A percentile compares a stretch with the other conserved stretches of the same genome.
Conservation (phyloP, 2,113 vertebrate genomes). For the Octodon degus region DNA sequence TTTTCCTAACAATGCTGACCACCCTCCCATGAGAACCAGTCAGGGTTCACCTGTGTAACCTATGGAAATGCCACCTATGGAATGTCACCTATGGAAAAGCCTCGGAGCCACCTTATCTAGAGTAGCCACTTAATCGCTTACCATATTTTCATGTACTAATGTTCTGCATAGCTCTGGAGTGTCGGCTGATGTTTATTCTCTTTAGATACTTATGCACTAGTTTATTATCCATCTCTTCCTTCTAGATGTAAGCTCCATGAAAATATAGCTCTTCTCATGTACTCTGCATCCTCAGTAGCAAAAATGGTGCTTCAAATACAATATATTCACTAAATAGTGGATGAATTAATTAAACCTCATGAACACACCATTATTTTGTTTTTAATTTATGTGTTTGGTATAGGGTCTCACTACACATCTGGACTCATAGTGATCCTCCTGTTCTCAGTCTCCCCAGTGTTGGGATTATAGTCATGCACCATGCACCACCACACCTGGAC, state of each 20-base stretch:
- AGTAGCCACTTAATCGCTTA: not conserved
- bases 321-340: not conserved
- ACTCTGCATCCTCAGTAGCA: not conserved
- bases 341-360: slow-evolving; percentile 1
- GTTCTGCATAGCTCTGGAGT: not conserved
- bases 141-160: not conserved
- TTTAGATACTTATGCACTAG: not conserved
- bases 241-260: slow-evolving; percentile 5
- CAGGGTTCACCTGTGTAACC: too few species aligned
- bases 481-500: too few species aligned
- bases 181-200: not conserved
- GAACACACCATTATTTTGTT: not conserved
- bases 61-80: too few species aligned
- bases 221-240: not conserved
- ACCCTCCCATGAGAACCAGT: too few species aligned
- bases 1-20: too few species aligned
- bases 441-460: too few species aligned
- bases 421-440: too few species aligned
- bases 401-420: too few species aligned
- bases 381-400: too few species aligned
- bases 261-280: slow-evolving; percentile 12
- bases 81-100: not conserved
- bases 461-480: too few species aligned
- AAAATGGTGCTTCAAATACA: not conserved
- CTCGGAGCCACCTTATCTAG: not conserved